Evolutionary conservation across 2,797 vertebrate genomes (phyloP).

Genomic region (Distichodus sexfasciatus): DNA sequence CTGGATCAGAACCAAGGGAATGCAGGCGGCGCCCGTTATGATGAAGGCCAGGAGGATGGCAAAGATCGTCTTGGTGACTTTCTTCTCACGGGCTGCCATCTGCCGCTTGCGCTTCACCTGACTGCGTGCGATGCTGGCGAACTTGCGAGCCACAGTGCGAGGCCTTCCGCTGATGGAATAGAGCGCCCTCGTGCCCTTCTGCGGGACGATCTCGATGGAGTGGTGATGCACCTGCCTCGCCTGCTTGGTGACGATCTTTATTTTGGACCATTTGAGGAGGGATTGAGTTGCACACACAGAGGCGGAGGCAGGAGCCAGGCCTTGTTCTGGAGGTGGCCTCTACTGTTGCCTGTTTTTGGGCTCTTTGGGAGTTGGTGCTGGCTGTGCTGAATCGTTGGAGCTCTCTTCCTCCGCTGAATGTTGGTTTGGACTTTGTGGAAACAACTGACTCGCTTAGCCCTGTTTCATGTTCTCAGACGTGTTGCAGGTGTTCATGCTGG

Average conservation of each 20-base stretch:
- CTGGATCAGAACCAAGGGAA: conserved; percentile 98
- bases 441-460: conserved; percentile 72
- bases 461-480: conserved; percentile 80
- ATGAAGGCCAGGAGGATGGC: conserved; percentile 98
- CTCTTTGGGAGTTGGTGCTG: conserved; percentile 84
- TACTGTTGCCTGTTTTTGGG: conserved; percentile 77
- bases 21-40: conserved; percentile 97
- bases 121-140: conserved; percentile 95
- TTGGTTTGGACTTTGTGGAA: conserved; percentile 58
- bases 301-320: conserved; percentile 11
- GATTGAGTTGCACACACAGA: conserved; percentile 61
- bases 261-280: conserved; percentile 91
- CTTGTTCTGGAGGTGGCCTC: conserved; percentile 70
- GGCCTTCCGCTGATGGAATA: conserved; percentile 83
- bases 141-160: conserved; percentile 89
- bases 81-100: conserved; percentile 96
- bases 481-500: conserved; percentile 66
- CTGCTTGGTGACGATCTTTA: conserved; percentile 98
- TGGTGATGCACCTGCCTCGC: conserved; percentile 91
- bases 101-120: conserved; percentile 96
- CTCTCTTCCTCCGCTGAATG: conserved; percentile 88
- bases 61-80: conserved; percentile 98
- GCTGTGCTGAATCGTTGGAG: conserved; percentile 93
- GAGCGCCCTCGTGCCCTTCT: conserved; percentile 78
- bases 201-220: conserved; percentile 91